Conservation (phyloP, 2,797 vertebrate species). For the Graptemys geographica region DNA sequence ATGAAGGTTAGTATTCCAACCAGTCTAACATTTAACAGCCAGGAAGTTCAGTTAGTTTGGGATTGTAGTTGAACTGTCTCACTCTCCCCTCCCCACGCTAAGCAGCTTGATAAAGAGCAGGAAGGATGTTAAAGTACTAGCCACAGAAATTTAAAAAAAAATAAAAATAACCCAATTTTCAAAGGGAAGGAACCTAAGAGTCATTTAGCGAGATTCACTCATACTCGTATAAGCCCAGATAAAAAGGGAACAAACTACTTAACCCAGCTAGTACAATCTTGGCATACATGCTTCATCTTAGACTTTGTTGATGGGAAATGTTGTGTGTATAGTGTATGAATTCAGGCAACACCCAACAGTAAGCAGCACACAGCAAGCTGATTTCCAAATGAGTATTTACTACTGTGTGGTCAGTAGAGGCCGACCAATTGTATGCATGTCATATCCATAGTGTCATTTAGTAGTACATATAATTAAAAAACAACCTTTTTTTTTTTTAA, state of each 20-base stretch:
- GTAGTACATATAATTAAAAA: neutral
- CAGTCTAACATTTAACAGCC: neutral
- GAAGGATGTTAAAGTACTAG: conserved; percentile 44
- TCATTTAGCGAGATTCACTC: conserved; percentile 63
- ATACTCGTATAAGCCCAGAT: conserved; percentile 53
- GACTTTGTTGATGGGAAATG: conserved; percentile 53
- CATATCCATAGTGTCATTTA: neutral
- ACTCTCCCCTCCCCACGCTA: neutral
- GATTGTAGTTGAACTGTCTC: neutral
- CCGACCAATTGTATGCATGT: neutral
- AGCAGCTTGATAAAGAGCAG: conserved; percentile 43
- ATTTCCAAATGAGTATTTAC: conserved; percentile 54
- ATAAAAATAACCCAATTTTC: conserved; percentile 18
- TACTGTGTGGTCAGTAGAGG: neutral
- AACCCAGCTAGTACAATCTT: conserved; percentile 22
- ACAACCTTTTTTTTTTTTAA: neutral
- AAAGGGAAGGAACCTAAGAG: conserved; percentile 33
- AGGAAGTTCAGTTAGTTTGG: neutral
- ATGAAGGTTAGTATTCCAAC: neutral
- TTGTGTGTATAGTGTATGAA: neutral
- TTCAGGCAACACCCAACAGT: conserved; percentile 2
- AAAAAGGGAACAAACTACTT: conserved; percentile 20
- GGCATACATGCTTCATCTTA: conserved; percentile 33
- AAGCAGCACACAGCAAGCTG: conserved; percentile 14
- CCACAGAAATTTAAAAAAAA: neutral